phyloP scores from a whole-genome alignment of 2,888 invertebrate species.

The Heliconius sara region DNA sequence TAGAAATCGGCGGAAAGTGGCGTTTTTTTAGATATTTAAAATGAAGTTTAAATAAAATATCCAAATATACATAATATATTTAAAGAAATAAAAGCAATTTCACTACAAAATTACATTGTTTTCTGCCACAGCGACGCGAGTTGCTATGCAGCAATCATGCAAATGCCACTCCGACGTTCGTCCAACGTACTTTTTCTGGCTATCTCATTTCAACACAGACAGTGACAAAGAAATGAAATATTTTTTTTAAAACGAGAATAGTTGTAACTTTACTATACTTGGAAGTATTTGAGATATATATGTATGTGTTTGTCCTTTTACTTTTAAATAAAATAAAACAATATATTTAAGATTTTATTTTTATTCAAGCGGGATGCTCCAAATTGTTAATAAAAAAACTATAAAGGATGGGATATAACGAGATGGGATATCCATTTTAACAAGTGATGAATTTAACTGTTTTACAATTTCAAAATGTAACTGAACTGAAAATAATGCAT shows the following conservation, averaged over 20 bases:
- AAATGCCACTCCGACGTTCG: constrained; percentile 32
- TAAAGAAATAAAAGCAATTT: neutral
- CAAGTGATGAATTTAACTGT: no score
- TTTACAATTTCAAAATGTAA: no score
- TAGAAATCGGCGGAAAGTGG: no score
- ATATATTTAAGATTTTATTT: neutral
- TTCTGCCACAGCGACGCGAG: constrained; percentile 5
- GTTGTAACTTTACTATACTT: neutral
- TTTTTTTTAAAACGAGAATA: constrained; percentile 25
- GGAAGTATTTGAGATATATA: neutral
- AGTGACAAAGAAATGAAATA: constrained; percentile 36
- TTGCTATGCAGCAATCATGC: constrained; percentile 31
- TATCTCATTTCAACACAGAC: constrained; percentile 33
- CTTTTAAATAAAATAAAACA: neutral
- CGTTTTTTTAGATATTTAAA: no score
- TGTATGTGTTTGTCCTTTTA: neutral
- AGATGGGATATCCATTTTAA: no score
- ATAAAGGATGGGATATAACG: no score
- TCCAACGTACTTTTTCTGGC: constrained; percentile 32
- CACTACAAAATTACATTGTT: neutral
- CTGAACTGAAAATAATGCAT: no score
- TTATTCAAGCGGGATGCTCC: neutral
- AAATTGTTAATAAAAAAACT: neutral
- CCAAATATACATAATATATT: neutral
- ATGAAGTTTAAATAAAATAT: no score